These are phyloP conservation scores for Craterocephalus amniculus DNA, from an alignment of 2,797 vertebrate genomes.

Conservation along the genomic window DNA sequence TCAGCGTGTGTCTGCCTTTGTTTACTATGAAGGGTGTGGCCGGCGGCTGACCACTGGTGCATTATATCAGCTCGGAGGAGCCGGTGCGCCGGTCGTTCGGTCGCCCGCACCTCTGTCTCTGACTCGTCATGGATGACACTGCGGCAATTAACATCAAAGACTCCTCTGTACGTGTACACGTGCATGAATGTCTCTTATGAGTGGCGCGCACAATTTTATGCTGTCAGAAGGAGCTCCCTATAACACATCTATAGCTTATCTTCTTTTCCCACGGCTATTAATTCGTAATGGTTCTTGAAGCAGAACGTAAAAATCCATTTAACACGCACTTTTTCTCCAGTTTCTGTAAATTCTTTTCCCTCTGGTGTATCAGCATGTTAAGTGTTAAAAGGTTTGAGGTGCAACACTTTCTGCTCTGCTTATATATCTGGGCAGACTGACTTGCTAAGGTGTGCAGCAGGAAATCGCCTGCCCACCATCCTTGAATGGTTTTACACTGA, in stretches of 20 bases:
- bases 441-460: conserved; percentile 21
- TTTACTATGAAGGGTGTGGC: conserved; percentile 74
- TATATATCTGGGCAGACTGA: conserved; percentile 3
- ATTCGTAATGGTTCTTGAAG: conserved; percentile 48
- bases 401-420: too few species aligned
- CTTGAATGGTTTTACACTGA: conserved; percentile 34
- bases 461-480: conserved; percentile 32
- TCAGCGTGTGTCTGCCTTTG: conserved; percentile 52
- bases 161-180: not conserved
- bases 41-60: conserved; percentile 51
- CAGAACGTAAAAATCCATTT: conserved; percentile 17
- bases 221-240: not conserved
- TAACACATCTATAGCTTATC: conserved; percentile 15
- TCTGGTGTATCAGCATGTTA: not conserved
- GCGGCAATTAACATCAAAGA: conserved; percentile 45
- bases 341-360: conserved; percentile 5
- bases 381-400: not conserved
- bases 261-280: conserved; percentile 50
- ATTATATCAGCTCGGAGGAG: conserved; percentile 35
- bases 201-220: not conserved
- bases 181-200: not conserved
- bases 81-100: not conserved
- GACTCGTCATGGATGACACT: conserved; percentile 52
- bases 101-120: conserved; percentile 31
- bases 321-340: not conserved